Evolutionary conservation across 2,797 vertebrate genomes (phyloP).

Genomic region (Aotus griseimembra): DNA sequence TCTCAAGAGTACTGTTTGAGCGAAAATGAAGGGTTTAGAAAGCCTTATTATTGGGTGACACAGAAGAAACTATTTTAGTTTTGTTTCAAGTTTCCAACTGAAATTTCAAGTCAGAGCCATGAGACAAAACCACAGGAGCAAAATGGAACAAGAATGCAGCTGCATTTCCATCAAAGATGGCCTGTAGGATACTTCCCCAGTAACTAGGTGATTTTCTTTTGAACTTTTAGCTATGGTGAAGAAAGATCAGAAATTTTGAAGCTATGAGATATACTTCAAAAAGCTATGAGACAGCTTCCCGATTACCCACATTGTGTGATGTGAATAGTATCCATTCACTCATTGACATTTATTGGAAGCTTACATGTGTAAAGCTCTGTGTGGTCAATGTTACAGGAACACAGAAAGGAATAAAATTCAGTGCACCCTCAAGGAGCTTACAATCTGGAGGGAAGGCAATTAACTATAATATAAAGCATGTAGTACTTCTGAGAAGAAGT

Average conservation of each 20-base stretch:
- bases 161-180: not conserved
- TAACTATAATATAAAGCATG: not conserved
- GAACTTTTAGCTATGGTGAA: not conserved
- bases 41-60: constrained; percentile 56
- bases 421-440: not conserved
- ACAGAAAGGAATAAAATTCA: not conserved
- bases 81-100: constrained; percentile 54
- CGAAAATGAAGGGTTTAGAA: constrained; percentile 36
- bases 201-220: not conserved
- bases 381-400: not conserved
- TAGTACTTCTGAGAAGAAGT: not conserved
- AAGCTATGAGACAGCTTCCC: not conserved
- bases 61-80: constrained; percentile 49
- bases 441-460: not conserved
- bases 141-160: not conserved
- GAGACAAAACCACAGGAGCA: constrained; percentile 35
- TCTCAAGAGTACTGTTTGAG: constrained; percentile 57
- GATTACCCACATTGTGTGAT: not conserved
- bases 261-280: not conserved
- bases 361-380: not conserved
- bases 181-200: not conserved
- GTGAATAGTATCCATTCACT: not conserved
- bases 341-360: not conserved
- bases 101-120: constrained; percentile 51
- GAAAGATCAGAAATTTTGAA: not conserved